These are phyloP conservation scores for Drosophila bocqueti DNA, from an alignment of 1,140 invertebrate genomes.

Conservation along the genomic window DNA sequence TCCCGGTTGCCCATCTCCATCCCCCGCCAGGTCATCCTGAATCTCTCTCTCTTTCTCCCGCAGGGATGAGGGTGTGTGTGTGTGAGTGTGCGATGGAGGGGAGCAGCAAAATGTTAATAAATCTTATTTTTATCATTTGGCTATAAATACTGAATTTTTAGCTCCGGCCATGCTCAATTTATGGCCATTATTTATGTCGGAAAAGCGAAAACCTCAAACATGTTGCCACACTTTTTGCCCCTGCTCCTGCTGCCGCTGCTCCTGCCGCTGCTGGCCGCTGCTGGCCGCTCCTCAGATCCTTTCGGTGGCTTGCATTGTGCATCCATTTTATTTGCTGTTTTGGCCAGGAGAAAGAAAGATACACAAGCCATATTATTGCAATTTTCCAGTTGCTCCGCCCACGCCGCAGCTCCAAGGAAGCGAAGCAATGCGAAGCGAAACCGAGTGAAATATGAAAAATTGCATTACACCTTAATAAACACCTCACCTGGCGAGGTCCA, in stretches of 20 bases:
- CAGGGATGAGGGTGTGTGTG: conserved; percentile 35
- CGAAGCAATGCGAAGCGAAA: conserved; percentile 33
- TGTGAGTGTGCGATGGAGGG: conserved; percentile 36
- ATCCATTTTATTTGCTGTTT: conserved; percentile 74
- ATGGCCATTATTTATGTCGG: conserved; percentile 85
- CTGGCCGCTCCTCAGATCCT: conserved; percentile 28
- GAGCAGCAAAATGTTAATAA: conserved; percentile 84
- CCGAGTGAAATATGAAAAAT: conserved; percentile 80
- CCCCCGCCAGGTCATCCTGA: conserved; percentile 38
- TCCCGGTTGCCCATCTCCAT: conserved; percentile 17
- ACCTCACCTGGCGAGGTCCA: conserved; percentile 70
- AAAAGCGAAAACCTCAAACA: conserved; percentile 84
- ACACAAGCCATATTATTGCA: conserved; percentile 81
- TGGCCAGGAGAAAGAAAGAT: conserved; percentile 57
- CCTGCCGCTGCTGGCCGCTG: background rate
- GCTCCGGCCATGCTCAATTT: conserved; percentile 85
- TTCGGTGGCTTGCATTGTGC: conserved; percentile 65
- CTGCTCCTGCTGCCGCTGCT: conserved; percentile 2
- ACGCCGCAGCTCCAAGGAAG: conserved; percentile 49
- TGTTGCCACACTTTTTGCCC: conserved; percentile 78
- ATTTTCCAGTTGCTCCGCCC: conserved; percentile 83
- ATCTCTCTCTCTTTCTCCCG: conserved; percentile 33
- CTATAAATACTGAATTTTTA: conserved; percentile 85
- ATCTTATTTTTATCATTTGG: conserved; percentile 85
- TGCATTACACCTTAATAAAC: conserved; percentile 84